These are phyloP conservation scores for Flexamia atlantica DNA, from an alignment of 2,888 invertebrate species.

Conservation along the genomic window DNA sequence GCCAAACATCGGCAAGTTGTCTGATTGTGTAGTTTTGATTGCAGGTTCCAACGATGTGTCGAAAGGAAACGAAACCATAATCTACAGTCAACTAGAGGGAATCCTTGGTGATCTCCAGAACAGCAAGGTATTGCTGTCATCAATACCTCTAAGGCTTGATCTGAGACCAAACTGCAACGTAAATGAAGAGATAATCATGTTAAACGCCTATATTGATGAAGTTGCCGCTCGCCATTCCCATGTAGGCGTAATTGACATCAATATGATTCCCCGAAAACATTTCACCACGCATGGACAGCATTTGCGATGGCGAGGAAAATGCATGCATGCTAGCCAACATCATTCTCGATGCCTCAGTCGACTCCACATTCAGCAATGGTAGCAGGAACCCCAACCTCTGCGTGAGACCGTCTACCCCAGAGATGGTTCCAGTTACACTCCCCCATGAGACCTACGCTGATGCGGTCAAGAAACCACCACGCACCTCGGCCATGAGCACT, in stretches of 20 bases:
- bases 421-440: not conserved
- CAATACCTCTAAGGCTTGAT: not conserved
- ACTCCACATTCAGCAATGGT: too few relatives aligned
- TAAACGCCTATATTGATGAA: not conserved
- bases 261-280: not conserved
- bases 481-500: not conserved
- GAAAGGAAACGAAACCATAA: not conserved
- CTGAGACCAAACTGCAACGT: not conserved
- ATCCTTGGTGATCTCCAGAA: not conserved
- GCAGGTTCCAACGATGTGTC: constrained; percentile 1
- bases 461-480: not conserved
- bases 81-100: not conserved
- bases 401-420: not conserved
- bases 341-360: too few relatives aligned
- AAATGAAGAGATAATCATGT: not conserved
- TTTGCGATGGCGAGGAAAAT: not conserved
- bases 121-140: not conserved
- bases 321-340: too few relatives aligned
- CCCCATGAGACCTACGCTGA: not conserved
- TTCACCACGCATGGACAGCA: constrained; percentile 10
- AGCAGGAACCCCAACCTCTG: not conserved
- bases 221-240: not conserved
- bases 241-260: not conserved
- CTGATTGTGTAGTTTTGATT: not conserved
- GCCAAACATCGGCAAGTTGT: not conserved